phyloP scores from a whole-genome alignment of 2,888 invertebrate species.

The Mesorhabditis sp. region DNA sequence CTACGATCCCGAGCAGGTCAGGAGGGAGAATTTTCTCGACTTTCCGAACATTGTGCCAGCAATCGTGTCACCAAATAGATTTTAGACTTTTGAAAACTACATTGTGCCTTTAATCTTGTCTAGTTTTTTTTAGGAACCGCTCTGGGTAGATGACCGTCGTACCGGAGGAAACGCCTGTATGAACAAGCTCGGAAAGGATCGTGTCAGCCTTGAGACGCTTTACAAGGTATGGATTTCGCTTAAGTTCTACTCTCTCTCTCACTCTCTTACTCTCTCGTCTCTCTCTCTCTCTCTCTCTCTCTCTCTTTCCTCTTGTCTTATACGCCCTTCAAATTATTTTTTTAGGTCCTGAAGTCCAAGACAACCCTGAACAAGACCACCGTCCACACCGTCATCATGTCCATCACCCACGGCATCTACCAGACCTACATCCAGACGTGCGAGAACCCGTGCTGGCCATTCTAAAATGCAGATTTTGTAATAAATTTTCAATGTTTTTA shows the following conservation, averaged over 20 bases:
- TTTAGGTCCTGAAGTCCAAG: conserved; percentile 36
- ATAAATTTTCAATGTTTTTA: too few species aligned
- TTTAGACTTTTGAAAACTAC: too few species aligned
- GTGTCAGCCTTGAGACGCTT: conserved; percentile 55
- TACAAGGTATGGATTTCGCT: conserved; percentile 62
- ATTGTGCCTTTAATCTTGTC: background rate
- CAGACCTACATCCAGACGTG: conserved; percentile 37
- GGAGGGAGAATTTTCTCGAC: background rate
- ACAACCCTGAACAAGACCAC: conserved; percentile 42
- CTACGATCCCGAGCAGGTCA: conserved; percentile 42
- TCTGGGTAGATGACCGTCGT: conserved; percentile 64
- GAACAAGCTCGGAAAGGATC: conserved; percentile 57
- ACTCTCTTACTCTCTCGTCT: too few species aligned
- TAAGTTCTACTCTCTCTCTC: too few species aligned
- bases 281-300: too few species aligned
- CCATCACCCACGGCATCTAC: conserved; percentile 31
- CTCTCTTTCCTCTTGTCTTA: too few species aligned
- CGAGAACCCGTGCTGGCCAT: conserved; percentile 42
- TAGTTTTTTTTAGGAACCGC: conserved; percentile 21
- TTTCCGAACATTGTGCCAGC: background rate
- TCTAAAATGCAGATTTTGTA: conserved; percentile 32
- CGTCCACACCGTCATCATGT: conserved; percentile 40
- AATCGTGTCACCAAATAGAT: too few species aligned
- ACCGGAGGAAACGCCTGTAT: conserved; percentile 63
- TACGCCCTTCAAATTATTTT: background rate